Evolutionary conservation across 2,113 vertebrate genomes (phyloP).

Genomic region (Salvator merianae): DNA sequence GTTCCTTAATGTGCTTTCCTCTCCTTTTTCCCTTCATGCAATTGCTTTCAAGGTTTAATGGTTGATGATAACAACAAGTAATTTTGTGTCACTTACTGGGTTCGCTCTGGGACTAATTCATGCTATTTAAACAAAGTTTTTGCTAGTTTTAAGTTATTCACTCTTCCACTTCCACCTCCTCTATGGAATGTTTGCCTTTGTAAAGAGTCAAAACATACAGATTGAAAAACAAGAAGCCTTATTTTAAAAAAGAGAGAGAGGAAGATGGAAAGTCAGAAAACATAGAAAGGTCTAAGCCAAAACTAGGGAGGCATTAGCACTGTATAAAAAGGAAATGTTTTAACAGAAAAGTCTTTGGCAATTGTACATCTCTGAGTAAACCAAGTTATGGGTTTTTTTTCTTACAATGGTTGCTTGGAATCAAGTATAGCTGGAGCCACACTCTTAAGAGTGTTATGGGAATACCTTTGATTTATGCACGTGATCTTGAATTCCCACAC

Average conservation of each 20-base stretch:
- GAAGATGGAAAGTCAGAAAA: neutral
- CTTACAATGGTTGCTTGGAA: no score
- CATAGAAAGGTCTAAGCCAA: constrained; percentile 30
- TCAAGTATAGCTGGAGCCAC: no score
- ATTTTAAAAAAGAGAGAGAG: constrained; percentile 18
- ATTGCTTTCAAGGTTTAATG: constrained; percentile 42
- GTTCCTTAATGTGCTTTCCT: neutral
- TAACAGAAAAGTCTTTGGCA: neutral
- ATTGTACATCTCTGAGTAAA: neutral
- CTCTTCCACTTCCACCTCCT: neutral
- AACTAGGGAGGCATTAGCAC: constrained; percentile 23
- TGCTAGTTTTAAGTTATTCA: neutral
- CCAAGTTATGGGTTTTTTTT: constrained; percentile 10
- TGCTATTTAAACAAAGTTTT: constrained; percentile 41
- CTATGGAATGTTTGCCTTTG: constrained; percentile 35
- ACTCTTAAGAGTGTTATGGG: no score
- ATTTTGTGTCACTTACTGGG: constrained; percentile 5
- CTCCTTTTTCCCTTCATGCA: neutral
- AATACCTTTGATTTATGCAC: no score
- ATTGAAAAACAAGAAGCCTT: constrained; percentile 25
- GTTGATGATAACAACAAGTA: constrained; percentile 38
- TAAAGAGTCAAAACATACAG: constrained; percentile 41
- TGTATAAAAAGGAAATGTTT: constrained; percentile 29
- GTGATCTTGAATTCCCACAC: no score
- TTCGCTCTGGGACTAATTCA: constrained; percentile 14